Evolutionary conservation across 2,113 vertebrate species (phyloP).

Genomic region (Sinocyclocheilus rhinocerous): DNA sequence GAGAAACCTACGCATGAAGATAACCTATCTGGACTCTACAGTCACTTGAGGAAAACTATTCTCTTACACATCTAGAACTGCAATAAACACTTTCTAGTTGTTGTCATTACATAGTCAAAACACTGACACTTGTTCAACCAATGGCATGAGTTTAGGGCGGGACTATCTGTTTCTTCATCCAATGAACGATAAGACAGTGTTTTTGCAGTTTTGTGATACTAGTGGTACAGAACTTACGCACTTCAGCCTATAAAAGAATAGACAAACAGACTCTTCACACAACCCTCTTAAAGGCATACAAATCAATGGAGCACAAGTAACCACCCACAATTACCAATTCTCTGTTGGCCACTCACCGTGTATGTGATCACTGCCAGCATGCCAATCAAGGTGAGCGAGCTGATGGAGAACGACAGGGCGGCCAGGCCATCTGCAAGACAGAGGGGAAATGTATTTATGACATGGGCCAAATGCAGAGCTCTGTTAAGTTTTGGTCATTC

Average conservation of each 20-base stretch:
- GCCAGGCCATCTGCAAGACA: slow-evolving; percentile 77
- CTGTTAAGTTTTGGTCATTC: too few relatives aligned
- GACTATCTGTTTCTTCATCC: too few relatives aligned
- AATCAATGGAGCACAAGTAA: slow-evolving; percentile 27
- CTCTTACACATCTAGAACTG: neutral
- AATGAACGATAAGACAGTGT: too few relatives aligned
- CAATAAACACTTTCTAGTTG: neutral
- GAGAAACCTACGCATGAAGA: neutral
- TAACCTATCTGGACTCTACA: neutral
- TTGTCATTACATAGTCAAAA: neutral
- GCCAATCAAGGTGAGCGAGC: slow-evolving; percentile 95
- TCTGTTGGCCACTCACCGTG: slow-evolving; percentile 84
- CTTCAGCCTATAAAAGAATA: too few relatives aligned
- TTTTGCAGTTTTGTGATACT: too few relatives aligned
- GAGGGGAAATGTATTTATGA: too few relatives aligned
- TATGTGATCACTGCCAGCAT: slow-evolving; percentile 98
- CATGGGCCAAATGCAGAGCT: too few relatives aligned
- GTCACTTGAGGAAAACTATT: neutral
- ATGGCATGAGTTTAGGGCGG: neutral
- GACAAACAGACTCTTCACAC: neutral
- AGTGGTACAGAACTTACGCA: too few relatives aligned
- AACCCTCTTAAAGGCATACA: slow-evolving; percentile 51
- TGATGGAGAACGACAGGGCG: slow-evolving; percentile 95
- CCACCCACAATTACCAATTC: slow-evolving; percentile 27
- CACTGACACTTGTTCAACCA: neutral